Evolutionary conservation across 2,888 invertebrate species (phyloP).

Genomic region (Nomada fucata): DNA sequence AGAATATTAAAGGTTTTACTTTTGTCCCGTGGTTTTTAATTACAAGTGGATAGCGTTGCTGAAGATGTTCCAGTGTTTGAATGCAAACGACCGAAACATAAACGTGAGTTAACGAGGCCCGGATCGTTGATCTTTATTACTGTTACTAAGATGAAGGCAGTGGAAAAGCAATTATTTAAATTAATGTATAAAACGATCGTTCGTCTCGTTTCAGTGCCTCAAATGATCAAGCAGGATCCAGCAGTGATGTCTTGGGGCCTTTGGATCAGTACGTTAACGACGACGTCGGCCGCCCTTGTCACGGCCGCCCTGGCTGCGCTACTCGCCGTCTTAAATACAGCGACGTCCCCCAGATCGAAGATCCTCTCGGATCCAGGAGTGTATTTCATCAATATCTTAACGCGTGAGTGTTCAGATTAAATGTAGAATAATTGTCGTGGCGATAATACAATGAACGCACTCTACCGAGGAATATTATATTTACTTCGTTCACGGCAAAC

Average conservation of each 20-base stretch:
- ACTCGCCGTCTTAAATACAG: constrained; percentile 92
- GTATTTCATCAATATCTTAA: constrained; percentile 91
- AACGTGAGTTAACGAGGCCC: constrained; percentile 10
- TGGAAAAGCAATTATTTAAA: neutral
- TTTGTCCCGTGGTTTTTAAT: neutral
- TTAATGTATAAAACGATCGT: constrained; percentile 11
- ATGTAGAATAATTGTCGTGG: neutral
- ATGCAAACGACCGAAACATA: neutral
- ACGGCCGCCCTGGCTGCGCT: constrained; percentile 89
- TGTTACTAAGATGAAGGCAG: neutral
- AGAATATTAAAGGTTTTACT: neutral
- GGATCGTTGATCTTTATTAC: constrained; percentile 12
- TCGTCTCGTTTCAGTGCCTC: constrained; percentile 85
- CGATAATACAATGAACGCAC: neutral
- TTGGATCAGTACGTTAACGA: constrained; percentile 91
- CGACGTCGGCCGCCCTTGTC: constrained; percentile 89
- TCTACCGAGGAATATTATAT: no score
- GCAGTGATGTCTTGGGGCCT: constrained; percentile 89
- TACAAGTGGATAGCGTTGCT: neutral
- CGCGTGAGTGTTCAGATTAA: constrained; percentile 86
- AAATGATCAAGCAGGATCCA: constrained; percentile 87
- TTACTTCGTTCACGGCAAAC: neutral
- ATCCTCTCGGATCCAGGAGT: constrained; percentile 89
- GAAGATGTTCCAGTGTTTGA: neutral
- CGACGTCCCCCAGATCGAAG: constrained; percentile 89